Evolutionary conservation across 2,113 vertebrate genomes (phyloP), one percentile per base, ranked within the genome.

Genomic region (Nycticebus coucang): DNA sequence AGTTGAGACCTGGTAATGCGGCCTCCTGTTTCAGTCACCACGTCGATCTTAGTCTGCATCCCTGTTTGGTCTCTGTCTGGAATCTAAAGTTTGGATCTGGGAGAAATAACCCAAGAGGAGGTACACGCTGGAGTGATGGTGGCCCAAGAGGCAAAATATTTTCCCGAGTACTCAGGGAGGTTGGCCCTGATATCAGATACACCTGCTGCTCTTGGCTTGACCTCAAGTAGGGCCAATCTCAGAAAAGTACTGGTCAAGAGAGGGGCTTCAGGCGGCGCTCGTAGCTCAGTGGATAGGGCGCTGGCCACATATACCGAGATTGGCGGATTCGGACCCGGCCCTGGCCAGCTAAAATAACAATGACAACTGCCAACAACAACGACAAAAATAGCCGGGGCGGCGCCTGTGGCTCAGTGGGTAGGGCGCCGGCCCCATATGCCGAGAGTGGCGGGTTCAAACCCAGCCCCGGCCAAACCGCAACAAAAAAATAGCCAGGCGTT

Each of bases 91-190:
- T 88, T 72, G 50, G 26, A 81, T 81, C 60, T 68, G 75, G 22
- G 50, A 88, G 30, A 96, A 81, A 87, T 66, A 89, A 92, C 18
- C 14, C 50, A 93, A 93, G 50, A 41, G 45, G 86, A 93, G 57
- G 66, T 37, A 53, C 11, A 94, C 66, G 33, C 79, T 93, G 3
- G 28, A 84, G 37, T 10, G 28, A 68, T 35, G 19, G 24, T 87
- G 37, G 37, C 71, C 53, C 60, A 93, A 88, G 28, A 84, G 57
- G 37, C 60, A 90, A 89, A 96, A 28, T 53, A 69, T 68, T 84
- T 93, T 30, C 79, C 45, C 0, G 9, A 93, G 41, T 91, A 75
- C 72, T 21, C n/a, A 87, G 92, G 41, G 37, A 60, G 69, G 3
- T 62, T 37, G 35, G 69, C 41, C 41, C 45, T 59, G 71, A 35